Conservation (phyloP, 2,113 vertebrate genomes). For the Mystacornis crossleyi region DNA sequence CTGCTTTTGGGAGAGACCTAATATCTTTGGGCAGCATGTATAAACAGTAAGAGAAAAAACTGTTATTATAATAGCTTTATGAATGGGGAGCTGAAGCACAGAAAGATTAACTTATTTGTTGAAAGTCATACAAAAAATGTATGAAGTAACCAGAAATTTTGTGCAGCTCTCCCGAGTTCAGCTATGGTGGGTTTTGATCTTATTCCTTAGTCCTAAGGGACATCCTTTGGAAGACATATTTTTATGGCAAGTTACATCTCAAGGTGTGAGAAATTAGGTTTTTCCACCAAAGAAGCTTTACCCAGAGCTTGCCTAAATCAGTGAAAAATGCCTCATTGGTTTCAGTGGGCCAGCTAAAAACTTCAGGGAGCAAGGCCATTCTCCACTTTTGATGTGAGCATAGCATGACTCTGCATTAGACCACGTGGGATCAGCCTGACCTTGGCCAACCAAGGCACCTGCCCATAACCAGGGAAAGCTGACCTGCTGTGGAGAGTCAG, state of each 20-base stretch:
- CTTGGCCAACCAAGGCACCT: not conserved
- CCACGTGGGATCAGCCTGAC: not conserved
- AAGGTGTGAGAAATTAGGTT: not conserved
- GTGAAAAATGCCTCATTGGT: not conserved
- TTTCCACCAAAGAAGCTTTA: not conserved
- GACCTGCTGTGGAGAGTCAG: not conserved
- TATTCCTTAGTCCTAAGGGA: not conserved
- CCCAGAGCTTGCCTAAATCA: not conserved
- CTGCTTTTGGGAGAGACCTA: not conserved
- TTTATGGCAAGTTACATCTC: not conserved
- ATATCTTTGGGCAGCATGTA: not conserved
- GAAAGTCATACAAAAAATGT: not conserved
- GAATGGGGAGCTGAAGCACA: not conserved
- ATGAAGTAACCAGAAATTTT: not conserved
- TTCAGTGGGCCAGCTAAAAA: not conserved
- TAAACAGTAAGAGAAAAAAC: not conserved
- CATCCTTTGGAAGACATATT: not conserved
- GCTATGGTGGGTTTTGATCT: not conserved
- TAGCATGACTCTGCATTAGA: not conserved
- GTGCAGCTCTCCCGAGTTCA: not conserved
- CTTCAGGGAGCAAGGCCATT: not conserved
- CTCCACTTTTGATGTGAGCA: accelerated
- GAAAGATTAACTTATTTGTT: not conserved
- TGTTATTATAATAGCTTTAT: not conserved
- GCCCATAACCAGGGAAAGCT: not conserved